Percentiles rank a stretch among this genome's conserved stretches.
These are phyloP conservation scores for Rhabdomys dilectus DNA, from an alignment of 2,113 vertebrate genomes.

Conservation along the genomic window DNA sequence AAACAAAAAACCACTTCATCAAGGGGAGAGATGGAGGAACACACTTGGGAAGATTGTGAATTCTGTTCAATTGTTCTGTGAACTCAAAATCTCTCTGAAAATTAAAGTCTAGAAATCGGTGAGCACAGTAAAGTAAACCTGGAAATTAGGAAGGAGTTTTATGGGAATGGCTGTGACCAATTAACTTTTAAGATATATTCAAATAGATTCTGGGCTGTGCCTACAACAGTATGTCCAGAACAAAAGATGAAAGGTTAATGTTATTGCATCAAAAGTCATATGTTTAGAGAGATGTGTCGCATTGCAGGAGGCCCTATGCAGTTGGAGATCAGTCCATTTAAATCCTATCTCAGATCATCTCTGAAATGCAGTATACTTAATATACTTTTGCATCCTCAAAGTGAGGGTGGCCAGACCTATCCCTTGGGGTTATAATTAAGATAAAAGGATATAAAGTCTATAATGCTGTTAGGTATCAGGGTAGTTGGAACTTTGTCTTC, in stretches of 20 bases:
- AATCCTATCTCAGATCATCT: background rate
- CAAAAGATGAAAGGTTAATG: background rate
- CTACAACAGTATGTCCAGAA: background rate
- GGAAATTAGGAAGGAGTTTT: background rate
- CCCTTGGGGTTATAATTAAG: background rate
- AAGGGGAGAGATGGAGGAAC: background rate
- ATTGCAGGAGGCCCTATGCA: background rate
- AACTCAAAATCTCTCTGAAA: slow-evolving; percentile 21
- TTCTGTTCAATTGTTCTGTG: background rate
- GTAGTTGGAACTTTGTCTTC: fast-evolving
- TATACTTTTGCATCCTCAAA: background rate
- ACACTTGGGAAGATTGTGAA: background rate
- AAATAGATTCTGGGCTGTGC: background rate
- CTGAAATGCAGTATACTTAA: background rate
- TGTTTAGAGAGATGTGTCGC: background rate
- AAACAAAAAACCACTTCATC: background rate
- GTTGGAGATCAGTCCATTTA: background rate
- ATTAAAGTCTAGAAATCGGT: background rate
- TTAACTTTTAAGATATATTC: slow-evolving; percentile 34
- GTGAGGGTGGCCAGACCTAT: background rate
- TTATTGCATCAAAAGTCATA: background rate
- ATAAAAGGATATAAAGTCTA: background rate
- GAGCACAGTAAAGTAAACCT: background rate
- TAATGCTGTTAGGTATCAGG: background rate
- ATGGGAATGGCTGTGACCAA: background rate